Evolutionary conservation across 2,113 vertebrate genomes (phyloP).

Genomic region (Crocuta crocuta): DNA sequence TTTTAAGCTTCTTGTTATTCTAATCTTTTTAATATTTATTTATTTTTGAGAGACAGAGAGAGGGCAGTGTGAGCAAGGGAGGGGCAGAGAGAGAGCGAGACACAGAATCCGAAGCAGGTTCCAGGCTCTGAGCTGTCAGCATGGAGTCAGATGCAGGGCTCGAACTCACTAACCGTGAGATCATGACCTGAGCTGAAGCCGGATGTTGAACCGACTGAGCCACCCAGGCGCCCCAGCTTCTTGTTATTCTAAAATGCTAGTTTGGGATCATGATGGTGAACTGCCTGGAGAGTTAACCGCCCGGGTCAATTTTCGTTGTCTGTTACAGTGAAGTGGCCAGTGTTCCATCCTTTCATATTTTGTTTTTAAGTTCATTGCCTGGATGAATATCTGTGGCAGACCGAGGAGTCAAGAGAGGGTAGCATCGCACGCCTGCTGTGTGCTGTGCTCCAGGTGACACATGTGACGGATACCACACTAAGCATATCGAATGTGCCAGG

Average conservation of each 20-base stretch:
- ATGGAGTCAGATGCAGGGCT: too few species aligned
- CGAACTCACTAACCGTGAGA: too few species aligned
- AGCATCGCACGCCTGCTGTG: fast-evolving
- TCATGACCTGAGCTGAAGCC: too few species aligned
- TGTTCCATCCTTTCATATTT: not conserved
- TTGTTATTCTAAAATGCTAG: not conserved
- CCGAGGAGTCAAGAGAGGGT: not conserved
- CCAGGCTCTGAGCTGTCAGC: too few species aligned
- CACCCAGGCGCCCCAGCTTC: not conserved
- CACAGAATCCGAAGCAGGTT: too few species aligned
- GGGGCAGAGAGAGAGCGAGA: too few species aligned
- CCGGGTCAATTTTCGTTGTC: fast-evolving
- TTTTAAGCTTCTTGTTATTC: not conserved
- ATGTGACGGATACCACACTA: fast-evolving
- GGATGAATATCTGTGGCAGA: not conserved
- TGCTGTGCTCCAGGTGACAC: not conserved
- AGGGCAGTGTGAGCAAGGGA: too few species aligned
- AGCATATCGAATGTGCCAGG: not conserved
- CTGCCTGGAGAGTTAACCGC: too few species aligned
- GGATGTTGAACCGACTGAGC: too few species aligned
- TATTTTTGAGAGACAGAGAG: too few species aligned
- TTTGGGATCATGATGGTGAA: not conserved
- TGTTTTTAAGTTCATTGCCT: not conserved
- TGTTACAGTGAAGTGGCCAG: not conserved
- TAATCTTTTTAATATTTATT: too few species aligned